Base-by-base conservation (phyloP, 1,140 invertebrate species). In the Reticulitermes speratus region DNA sequence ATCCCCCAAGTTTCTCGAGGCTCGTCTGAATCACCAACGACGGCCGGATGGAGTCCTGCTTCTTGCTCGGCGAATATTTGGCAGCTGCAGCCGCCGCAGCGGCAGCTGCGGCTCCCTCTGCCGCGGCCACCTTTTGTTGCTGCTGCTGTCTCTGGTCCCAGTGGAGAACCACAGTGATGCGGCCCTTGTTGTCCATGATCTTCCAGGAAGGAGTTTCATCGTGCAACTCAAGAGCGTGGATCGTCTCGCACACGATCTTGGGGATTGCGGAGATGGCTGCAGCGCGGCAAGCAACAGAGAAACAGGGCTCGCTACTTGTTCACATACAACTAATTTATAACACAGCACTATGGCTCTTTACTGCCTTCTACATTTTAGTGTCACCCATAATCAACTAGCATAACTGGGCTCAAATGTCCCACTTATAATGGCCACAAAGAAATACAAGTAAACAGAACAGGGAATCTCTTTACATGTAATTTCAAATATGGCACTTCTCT, bases 151-250 rank as follows among this genome's bases (percentile, higher is more conserved):
- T 94, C 92, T 81, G 87, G 93, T 97, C 96, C 96, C 97, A 97
- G 91, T 97, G 96, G 90, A 98, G 92, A 88, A 98, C 97, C 91
- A 98, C 96, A 89, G 97, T 98, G 92, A 98, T 96, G 90, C 97
- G 95, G 90, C 97, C 96, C 93, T 97, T 96, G 94, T 97, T 97
- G 94, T 98, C 97, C 96, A 97, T 97, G 93, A 98, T 97, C 92
- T 98, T 98, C 97, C 97, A 98, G 92, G 97, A 97, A 89, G 97
- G 97, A 90, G 96, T 97, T 92, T 97, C 97, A 96, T 98, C 96
- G 92, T 97, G 97, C 89, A 98, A 92, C 91, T 97, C 97, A 92
- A 98, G 92, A 86, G 96, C 96, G 93, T 97, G 96, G 89, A 98
- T 97, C 89, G 97, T 97, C 92, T 98, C 97, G 94, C 97, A 98